A percentile compares a stretch with the other conserved stretches of the same genome.
These are phyloP conservation scores for Eudasyphora cyanicolor DNA, from an alignment of 2,888 invertebrate genomes.

Conservation along the genomic window DNA sequence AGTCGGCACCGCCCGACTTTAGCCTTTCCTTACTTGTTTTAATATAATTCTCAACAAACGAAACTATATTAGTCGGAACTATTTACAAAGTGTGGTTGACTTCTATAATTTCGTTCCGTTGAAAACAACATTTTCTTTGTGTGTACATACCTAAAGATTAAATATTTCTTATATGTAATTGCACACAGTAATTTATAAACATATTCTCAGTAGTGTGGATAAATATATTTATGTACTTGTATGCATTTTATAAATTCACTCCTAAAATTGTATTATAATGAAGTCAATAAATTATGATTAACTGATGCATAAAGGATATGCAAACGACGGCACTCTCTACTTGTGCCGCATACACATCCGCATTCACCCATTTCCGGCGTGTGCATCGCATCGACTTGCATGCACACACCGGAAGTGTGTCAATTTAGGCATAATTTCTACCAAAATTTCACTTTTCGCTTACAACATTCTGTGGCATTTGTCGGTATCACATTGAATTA, in stretches of 20 bases:
- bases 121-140: too few relatives aligned
- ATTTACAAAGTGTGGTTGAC: too few relatives aligned
- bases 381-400: background rate
- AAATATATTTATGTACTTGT: too few relatives aligned
- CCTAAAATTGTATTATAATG: conserved; percentile 58
- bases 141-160: too few relatives aligned
- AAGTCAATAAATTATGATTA: conserved; percentile 65
- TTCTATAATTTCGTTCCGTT: too few relatives aligned
- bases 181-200: too few relatives aligned
- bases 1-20: too few relatives aligned
- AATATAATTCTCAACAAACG: too few relatives aligned
- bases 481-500: conserved; percentile 22
- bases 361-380: background rate
- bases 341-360: background rate
- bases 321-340: conserved; percentile 47
- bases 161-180: too few relatives aligned
- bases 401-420: conserved; percentile 42
- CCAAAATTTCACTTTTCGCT: conserved; percentile 25
- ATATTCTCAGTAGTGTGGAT: too few relatives aligned
- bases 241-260: conserved; percentile 40
- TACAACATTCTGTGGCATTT: conserved; percentile 22
- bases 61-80: too few relatives aligned
- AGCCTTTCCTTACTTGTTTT: too few relatives aligned
- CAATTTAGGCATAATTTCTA: conserved; percentile 49
- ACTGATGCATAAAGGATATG: conserved; percentile 58